Conservation (phyloP, 2,797 vertebrate species). For the Sebastes steindachneri region DNA sequence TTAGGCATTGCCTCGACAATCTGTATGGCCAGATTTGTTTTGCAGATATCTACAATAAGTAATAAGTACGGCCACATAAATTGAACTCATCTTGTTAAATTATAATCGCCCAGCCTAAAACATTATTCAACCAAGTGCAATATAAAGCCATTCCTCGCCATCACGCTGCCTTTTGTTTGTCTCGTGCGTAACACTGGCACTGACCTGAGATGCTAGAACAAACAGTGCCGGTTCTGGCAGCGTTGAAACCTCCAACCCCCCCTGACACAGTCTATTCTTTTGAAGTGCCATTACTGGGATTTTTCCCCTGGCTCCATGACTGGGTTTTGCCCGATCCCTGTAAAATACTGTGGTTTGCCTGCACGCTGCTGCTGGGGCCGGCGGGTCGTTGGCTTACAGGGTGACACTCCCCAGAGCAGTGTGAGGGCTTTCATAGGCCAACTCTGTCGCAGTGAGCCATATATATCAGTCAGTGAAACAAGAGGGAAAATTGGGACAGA, state of each 20-base stretch:
- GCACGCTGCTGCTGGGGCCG: constrained; percentile 59
- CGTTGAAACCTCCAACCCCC: constrained; percentile 70
- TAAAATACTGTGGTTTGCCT: constrained; percentile 73
- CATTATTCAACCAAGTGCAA: constrained; percentile 41
- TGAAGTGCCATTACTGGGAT: constrained; percentile 76
- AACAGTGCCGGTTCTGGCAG: constrained; percentile 65
- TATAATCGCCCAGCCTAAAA: constrained; percentile 1
- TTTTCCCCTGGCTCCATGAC: constrained; percentile 64
- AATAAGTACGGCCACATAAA: constrained; percentile 1
- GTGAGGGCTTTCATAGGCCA: constrained; percentile 41
- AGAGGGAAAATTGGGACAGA: constrained; percentile 47
- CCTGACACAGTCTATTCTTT: constrained; percentile 73
- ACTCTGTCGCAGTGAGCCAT: constrained; percentile 30
- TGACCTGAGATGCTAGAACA: constrained; percentile 77
- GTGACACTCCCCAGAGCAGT: constrained; percentile 74
- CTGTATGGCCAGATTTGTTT: neutral
- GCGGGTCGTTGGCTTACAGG: constrained; percentile 54
- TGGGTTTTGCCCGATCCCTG: constrained; percentile 67
- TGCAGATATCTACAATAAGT: neutral
- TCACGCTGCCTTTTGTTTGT: constrained; percentile 65
- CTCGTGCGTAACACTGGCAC: constrained; percentile 70
- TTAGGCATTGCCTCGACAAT: neutral
- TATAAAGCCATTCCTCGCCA: constrained; percentile 46
- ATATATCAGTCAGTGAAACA: constrained; percentile 53
- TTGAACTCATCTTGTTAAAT: constrained; percentile 15